Evolutionary conservation across 2,797 vertebrate genomes (phyloP).

Genomic region (Peromyscus aztecus): DNA sequence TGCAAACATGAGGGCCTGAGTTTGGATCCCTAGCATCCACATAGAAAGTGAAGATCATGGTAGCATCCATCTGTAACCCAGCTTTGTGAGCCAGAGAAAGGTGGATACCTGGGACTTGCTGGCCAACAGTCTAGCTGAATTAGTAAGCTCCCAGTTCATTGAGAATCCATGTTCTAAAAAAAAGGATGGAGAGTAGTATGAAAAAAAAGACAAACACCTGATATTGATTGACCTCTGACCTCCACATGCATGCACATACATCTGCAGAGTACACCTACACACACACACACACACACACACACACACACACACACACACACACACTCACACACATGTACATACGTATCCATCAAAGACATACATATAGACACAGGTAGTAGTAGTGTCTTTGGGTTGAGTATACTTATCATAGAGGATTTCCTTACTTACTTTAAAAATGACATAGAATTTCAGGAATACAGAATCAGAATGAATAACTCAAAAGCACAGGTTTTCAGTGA

Average conservation of each 20-base stretch:
- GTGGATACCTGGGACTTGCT: neutral
- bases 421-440: neutral
- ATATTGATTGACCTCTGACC: neutral
- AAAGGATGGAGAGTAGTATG: neutral
- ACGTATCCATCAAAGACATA: neutral
- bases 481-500: neutral
- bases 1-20: neutral
- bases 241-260: neutral
- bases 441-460: neutral
- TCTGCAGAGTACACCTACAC: neutral
- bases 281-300: neutral
- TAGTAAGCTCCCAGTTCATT: neutral
- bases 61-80: neutral
- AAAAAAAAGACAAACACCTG: neutral
- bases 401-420: neutral
- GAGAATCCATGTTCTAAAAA: neutral
- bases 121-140: neutral
- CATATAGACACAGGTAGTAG: too few species aligned
- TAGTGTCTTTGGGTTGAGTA: neutral
- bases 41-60: neutral
- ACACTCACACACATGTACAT: neutral
- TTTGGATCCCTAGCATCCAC: neutral
- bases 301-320: neutral
- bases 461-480: neutral
- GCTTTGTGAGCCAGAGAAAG: neutral